phyloP scores from a whole-genome alignment of 2,888 invertebrate genomes.

The Heliconius hortense region DNA sequence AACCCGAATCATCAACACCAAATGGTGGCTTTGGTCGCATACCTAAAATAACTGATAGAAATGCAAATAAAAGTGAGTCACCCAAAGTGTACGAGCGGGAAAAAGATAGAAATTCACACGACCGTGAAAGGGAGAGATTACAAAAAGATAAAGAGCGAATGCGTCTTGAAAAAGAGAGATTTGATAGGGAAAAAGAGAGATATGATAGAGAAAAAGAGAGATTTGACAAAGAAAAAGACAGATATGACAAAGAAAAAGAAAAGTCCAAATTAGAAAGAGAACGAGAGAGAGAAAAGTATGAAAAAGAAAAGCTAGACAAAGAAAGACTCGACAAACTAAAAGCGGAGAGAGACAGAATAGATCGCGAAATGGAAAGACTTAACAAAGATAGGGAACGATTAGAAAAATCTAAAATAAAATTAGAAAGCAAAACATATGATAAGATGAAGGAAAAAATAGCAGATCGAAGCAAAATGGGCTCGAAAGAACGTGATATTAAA shows the following conservation, averaged over 20 bases:
- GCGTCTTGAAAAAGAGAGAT: slow-evolving; percentile 50
- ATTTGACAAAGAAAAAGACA: slow-evolving; percentile 54
- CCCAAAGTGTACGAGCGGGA: slow-evolving; percentile 56
- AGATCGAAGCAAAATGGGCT: slow-evolving; percentile 59
- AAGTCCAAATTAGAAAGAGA: slow-evolving; percentile 34
- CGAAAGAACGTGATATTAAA: slow-evolving; percentile 53
- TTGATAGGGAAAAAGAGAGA: slow-evolving; percentile 18
- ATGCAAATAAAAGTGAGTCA: slow-evolving; percentile 53
- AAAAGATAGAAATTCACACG: slow-evolving; percentile 52
- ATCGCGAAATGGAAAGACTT: slow-evolving; percentile 69
- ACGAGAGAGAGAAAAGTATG: slow-evolving; percentile 45
- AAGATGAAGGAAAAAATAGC: slow-evolving; percentile 53
- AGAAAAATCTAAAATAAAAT: slow-evolving; percentile 67
- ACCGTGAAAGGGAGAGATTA: slow-evolving; percentile 48
- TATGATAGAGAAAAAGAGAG: slow-evolving; percentile 52
- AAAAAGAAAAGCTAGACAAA: slow-evolving; percentile 48
- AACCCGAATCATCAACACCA: slow-evolving; percentile 53
- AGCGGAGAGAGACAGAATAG: slow-evolving; percentile 71
- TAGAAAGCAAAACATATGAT: slow-evolving; percentile 58
- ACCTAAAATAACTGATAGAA: slow-evolving; percentile 77
- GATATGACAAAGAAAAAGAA: slow-evolving; percentile 49
- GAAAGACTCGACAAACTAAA: slow-evolving; percentile 67
- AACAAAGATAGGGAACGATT: slow-evolving; percentile 67
- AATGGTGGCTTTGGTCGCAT: slow-evolving; percentile 68
- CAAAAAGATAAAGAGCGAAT: slow-evolving; percentile 48